A percentile compares a stretch with the other conserved stretches of the same genome.
These are phyloP conservation scores for Beroe forskalii DNA, from an alignment of 37 sponge, comb jelly and placozoan species.

Conservation along the genomic window DNA sequence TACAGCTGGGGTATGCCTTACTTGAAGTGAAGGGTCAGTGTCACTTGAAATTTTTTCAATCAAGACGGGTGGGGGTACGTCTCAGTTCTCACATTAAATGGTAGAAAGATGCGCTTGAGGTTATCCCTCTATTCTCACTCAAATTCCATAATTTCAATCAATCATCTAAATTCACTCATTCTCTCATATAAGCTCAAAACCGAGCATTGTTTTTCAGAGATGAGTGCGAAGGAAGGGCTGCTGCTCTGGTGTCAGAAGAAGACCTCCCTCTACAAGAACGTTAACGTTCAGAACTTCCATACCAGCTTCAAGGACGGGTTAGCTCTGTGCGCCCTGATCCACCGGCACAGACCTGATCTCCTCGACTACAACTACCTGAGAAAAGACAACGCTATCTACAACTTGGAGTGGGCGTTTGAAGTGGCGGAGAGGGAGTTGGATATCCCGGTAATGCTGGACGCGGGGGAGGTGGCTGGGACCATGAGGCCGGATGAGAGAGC, in stretches of 20 bases:
- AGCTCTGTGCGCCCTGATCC: conserved; percentile 98
- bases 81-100: too few species aligned
- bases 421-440: conserved; percentile 96
- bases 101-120: too few species aligned
- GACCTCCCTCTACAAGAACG: conserved; percentile 96
- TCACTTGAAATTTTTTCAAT: too few species aligned
- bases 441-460: conserved; percentile 98
- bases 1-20: too few species aligned
- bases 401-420: conserved; percentile 94
- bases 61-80: too few species aligned
- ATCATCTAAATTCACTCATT: too few species aligned
- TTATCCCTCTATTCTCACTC: too few species aligned
- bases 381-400: conserved; percentile 89
- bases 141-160: too few species aligned
- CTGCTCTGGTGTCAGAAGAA: conserved; percentile 98
- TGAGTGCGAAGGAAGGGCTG: conserved; percentile 97
- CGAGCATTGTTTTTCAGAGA: conserved; percentile 73
- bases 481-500: conserved; percentile 95
- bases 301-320: conserved; percentile 97
- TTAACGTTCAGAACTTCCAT: conserved; percentile 97
- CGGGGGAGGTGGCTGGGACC: conserved; percentile 86
- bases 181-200: too few species aligned
- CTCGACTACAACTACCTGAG: conserved; percentile 90
- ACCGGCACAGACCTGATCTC: conserved; percentile 95
- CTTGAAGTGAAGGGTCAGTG: too few species aligned